Percentiles rank a stretch among this genome's conserved stretches.
These are phyloP conservation scores for Phalacrocorax aristotelis DNA, from an alignment of 2,113 vertebrate genomes.

Conservation along the genomic window DNA sequence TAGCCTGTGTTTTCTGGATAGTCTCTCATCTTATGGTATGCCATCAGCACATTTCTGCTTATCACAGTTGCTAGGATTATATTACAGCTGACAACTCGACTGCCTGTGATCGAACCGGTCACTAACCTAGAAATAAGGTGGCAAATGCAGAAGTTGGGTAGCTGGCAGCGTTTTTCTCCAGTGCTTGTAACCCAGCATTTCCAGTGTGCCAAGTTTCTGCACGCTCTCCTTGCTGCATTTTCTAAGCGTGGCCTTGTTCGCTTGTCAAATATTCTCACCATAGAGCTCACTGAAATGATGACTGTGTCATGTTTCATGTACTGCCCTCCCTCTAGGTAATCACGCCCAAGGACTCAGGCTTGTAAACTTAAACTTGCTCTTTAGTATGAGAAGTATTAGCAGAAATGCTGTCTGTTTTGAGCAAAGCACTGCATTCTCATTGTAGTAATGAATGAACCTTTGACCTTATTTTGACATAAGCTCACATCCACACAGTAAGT, in stretches of 20 bases:
- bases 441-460: not conserved
- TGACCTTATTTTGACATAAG: not conserved
- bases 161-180: not conserved
- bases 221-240: rapidly evolving
- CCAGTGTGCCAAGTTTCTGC: not conserved
- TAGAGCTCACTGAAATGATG: not conserved
- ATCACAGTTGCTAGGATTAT: not conserved
- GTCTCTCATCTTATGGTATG: not conserved
- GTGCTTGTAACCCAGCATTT: not conserved
- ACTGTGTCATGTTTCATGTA: not conserved
- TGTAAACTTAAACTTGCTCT: not conserved
- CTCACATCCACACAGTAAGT: not conserved
- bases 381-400: not conserved
- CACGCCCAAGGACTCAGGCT: not conserved
- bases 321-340: not conserved
- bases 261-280: not conserved
- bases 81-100: not conserved
- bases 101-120: not conserved
- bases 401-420: not conserved
- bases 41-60: not conserved
- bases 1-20: not conserved
- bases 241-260: not conserved
- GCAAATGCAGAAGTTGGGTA: not conserved
- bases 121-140: not conserved
- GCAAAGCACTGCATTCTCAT: not conserved